Percentiles rank a stretch among this genome's conserved stretches.
Evolutionary conservation across 2,797 vertebrate genomes (phyloP).

Genomic region (Nasua narica): DNA sequence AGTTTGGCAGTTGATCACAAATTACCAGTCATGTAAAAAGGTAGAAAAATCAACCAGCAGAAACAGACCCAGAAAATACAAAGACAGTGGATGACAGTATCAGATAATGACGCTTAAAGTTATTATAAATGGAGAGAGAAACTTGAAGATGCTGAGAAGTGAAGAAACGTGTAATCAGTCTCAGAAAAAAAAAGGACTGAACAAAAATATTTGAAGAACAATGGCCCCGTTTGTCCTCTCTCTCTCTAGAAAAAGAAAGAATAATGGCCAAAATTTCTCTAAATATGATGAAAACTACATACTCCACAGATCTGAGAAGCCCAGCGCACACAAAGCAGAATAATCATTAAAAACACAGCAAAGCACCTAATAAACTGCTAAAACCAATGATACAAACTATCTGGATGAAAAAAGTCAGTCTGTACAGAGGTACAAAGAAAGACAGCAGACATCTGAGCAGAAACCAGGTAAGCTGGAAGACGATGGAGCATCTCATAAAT

Average conservation of each 20-base stretch:
- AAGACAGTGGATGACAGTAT: not conserved
- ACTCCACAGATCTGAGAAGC: not conserved
- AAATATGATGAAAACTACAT: not conserved
- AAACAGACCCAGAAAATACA: not conserved
- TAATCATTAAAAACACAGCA: not conserved
- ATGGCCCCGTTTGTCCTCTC: no score
- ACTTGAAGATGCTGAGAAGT: not conserved
- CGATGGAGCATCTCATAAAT: not conserved
- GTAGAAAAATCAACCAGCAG: not conserved
- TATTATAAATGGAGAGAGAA: not conserved
- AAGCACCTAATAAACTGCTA: not conserved
- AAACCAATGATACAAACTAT: not conserved
- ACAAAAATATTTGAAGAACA: not conserved
- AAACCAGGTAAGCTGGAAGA: not conserved
- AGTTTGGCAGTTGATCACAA: not conserved
- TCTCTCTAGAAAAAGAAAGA: no score
- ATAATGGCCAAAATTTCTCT: not conserved
- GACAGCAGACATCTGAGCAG: not conserved
- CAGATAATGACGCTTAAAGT: not conserved
- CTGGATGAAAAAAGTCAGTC: not conserved
- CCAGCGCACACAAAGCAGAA: not conserved
- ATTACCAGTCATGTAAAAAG: not conserved
- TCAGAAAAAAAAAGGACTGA: not conserved
- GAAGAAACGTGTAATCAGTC: not conserved
- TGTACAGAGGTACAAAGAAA: not conserved